Conservation (phyloP, 2,888 invertebrate species). For the Agelastica alni region DNA sequence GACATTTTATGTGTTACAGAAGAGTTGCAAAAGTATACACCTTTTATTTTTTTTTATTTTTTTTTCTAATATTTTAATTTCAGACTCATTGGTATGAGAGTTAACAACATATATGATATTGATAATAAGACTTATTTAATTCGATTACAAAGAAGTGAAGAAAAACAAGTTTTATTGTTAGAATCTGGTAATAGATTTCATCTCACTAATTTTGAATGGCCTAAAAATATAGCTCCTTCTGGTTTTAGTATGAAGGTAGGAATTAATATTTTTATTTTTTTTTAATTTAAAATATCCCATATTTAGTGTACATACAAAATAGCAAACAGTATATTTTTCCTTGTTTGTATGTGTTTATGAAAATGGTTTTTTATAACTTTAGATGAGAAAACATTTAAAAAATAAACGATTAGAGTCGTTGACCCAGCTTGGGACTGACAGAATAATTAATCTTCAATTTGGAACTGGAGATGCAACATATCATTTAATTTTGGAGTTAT, state of each 20-base stretch:
- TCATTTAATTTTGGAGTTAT: slow-evolving; percentile 93
- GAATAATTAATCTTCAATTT: slow-evolving; percentile 94
- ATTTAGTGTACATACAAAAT: too few species aligned
- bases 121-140: slow-evolving; percentile 96
- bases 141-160: slow-evolving; percentile 80
- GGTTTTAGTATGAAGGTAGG: slow-evolving; percentile 96
- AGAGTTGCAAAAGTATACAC: slow-evolving; percentile 78
- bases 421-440: slow-evolving; percentile 86
- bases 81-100: slow-evolving; percentile 87
- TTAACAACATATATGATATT: slow-evolving; percentile 96
- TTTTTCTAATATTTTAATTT: too few species aligned
- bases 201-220: slow-evolving; percentile 96
- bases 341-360: too few species aligned
- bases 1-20: slow-evolving; percentile 89
- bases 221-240: slow-evolving; percentile 92
- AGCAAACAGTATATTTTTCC: too few species aligned
- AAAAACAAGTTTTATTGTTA: slow-evolving; percentile 84
- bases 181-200: slow-evolving; percentile 96
- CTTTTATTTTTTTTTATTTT: not conserved
- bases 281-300: too few species aligned
- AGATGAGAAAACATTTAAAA: slow-evolving; percentile 94
- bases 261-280: too few species aligned
- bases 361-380: slow-evolving; percentile 41
- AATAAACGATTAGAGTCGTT: slow-evolving; percentile 91
- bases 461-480: slow-evolving; percentile 92